Conservation (phyloP, 1,140 invertebrate species). For the Hypsibius dujardini region DNA sequence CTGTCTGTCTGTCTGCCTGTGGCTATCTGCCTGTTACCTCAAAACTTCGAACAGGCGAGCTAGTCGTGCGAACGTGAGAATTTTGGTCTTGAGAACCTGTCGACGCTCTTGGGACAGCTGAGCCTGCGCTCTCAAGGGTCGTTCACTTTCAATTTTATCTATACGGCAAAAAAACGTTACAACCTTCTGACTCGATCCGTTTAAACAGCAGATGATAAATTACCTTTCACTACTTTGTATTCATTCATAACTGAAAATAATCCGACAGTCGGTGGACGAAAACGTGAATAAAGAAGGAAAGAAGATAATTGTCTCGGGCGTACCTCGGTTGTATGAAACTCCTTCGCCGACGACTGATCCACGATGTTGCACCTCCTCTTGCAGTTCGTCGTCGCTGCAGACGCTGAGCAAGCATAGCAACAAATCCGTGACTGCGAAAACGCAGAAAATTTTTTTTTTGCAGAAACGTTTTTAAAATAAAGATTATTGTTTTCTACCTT, state of each 20-base stretch:
- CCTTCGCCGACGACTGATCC: conserved; percentile 32
- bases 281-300: not conserved
- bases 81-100: not conserved
- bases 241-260: conserved; percentile 13
- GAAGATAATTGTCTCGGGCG: not conserved
- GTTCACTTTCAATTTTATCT: not conserved
- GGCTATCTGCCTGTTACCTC: not conserved
- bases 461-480: conserved; percentile 19
- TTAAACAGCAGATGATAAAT: not conserved
- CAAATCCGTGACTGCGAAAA: conserved; percentile 86
- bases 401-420: conserved; percentile 98
- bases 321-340: conserved; percentile 17
- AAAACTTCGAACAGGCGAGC: not conserved
- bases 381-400: conserved; percentile 97
- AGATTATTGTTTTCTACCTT: conserved; percentile 43
- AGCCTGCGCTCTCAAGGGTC: not conserved
- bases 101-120: not conserved
- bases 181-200: too few relatives aligned
- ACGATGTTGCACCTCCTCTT: conserved; percentile 48
- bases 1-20: not conserved
- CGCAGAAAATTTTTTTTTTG: not conserved
- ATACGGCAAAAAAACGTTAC: not conserved
- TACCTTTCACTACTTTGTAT: not conserved
- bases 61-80: not conserved
- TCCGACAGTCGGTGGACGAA: not conserved